Evolutionary conservation across 2,888 invertebrate genomes (phyloP), one percentile per base, ranked within the genome.

Genomic region (Platynereis dumerilii): DNA sequence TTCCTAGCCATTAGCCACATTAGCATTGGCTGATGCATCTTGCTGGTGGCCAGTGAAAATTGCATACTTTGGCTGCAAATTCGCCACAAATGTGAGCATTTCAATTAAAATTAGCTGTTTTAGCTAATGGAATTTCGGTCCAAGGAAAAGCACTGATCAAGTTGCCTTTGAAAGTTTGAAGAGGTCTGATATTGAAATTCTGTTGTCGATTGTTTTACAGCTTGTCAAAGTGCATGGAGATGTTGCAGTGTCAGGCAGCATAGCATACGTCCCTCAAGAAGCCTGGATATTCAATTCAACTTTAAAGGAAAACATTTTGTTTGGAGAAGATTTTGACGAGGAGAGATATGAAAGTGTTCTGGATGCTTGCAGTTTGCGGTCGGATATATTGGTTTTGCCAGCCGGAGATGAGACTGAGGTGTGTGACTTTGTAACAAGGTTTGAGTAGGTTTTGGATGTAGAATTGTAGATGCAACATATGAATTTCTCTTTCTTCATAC

Each of bases 271-370:
- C 1, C 77, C 87, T 1, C 87, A 87, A 75, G 80, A 81, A 68
- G 94, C 96, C 0, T 98, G 97, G 97, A 96, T 97, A 65, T 96
- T 96, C 84, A 97, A 97, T 85, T 91, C 92, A 1, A 94, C 95
- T 0, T 85, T 97, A 22, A 90, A 91, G 76, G 92, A 96, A 75
- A 98, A 98, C 83, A 93, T 98, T 70, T 78, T 94, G 24, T 98
- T 97, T 85, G 95, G 94, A 15, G 90, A 90, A 70, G 78, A 87
- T 0, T 87, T 90, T 61, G 90, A 94, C 78, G 88, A 90, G 69
- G 86, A 87, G 62, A 86, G 86, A 58, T 87, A 89, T 75, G 86
- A 87, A 71, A 81, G 84, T 64, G 86, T 87, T 2, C 76, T 88
- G 12, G 80, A 85, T 42, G 82, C 86, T 2, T 88, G 88, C 76